Evolutionary conservation across 2,113 vertebrate genomes (phyloP), one percentile per base, ranked within the genome.

Genomic region (Poecilia latipinna): DNA sequence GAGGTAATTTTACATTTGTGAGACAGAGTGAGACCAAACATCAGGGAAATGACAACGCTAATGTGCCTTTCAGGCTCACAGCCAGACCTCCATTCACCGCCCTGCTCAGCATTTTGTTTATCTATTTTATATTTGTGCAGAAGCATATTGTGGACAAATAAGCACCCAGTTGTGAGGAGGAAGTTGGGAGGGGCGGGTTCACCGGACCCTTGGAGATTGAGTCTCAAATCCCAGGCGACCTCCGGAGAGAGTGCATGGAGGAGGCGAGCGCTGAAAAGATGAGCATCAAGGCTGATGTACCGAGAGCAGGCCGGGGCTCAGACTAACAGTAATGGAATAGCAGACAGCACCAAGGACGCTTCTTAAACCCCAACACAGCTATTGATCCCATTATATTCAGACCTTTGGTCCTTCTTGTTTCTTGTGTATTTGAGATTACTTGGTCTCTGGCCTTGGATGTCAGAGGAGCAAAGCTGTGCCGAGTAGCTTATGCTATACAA

Each of bases 181-280:
- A 73, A 77, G 67, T 3, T 29, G 29, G 29, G 29, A 29, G 29
- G 29, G 29, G 29, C 2, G 29, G 29, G 29, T 73, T 73, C 72
- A 63, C 28, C 4, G 33, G 65, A 35, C 60, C 71, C 51, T 75
- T n/a, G 44, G 77, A 79, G 68, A 83, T 73, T 66, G 69, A 85
- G 82, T 75, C 74, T 85, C 74, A 86, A 88, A 78, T 89, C 79
- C 81, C 70, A 60, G 65, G 61, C 86, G 84, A 86, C 90, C 89
- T 90, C 85, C 42, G 69, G 12, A 81, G 74, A 78, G 72, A 70
- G 75, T 26, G 65, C 48, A 68, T 70, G 72, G 44, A 61, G 67
- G 79, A 81, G 54, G 66, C 54, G 44, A 62, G 29, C 32, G 26
- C 37, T 60, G 78, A 79, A 72, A 72, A 70, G 66, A 88, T 13